A percentile compares a stretch with the other conserved stretches of the same genome.
phyloP scores from a whole-genome alignment of 92 coral and sea anemone genomes.

The Actinernus sp. region DNA sequence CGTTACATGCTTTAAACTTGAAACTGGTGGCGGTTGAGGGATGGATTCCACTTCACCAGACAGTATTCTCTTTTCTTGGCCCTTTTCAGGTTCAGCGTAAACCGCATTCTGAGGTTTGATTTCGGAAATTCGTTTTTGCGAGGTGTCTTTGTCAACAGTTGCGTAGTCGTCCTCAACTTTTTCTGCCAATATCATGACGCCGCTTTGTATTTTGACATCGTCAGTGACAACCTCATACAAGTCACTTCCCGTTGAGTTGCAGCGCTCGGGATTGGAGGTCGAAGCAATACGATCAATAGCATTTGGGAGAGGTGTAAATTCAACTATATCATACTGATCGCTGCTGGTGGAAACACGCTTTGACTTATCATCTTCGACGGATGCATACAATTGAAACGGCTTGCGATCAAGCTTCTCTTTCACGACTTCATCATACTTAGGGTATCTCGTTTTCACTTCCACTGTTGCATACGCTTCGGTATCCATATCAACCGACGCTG shows the following conservation, averaged over 20 bases:
- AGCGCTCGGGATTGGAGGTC: not conserved
- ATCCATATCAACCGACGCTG: not conserved
- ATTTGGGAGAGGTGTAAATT: not conserved
- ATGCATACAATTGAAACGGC: not conserved
- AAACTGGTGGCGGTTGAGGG: slow-evolving; percentile 23
- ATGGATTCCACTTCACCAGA: not conserved
- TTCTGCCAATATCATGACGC: not conserved
- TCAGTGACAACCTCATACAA: not conserved
- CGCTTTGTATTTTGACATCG: not conserved
- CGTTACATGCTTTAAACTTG: slow-evolving; percentile 3
- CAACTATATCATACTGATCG: slow-evolving; percentile 2
- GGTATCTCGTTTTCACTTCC: too few species aligned
- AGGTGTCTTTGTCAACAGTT: not conserved
- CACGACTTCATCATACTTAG: not conserved
- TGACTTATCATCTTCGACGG: not conserved
- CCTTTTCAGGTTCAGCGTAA: not conserved
- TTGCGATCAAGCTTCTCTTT: not conserved
- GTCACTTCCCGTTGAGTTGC: not conserved
- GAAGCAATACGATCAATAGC: not conserved
- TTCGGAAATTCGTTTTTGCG: not conserved
- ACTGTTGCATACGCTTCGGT: not conserved
- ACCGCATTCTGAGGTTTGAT: too few species aligned
- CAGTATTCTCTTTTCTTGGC: not conserved
- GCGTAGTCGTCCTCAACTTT: not conserved
- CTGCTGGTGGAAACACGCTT: not conserved